Base-by-base conservation (phyloP, 2,888 invertebrate genomes). In the Habrosyne pyritoides region DNA sequence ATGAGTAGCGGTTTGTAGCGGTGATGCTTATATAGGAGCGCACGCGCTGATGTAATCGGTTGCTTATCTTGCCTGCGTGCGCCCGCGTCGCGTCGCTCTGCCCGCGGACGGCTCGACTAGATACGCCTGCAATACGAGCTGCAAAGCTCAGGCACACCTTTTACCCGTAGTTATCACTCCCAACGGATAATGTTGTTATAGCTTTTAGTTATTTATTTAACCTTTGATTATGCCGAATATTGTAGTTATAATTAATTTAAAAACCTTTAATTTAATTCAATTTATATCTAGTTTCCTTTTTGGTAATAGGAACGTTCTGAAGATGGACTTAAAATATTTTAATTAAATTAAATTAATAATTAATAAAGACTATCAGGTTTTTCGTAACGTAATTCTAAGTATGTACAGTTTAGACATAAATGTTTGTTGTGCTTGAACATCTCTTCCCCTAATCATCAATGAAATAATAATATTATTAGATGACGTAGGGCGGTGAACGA, bases 1-100 rank as follows among this genome's bases (percentile, higher is more conserved):
- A 89, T 92, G 91, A 89, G 74, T 71, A 54, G 52, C 51, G 59
- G 57, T 53, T 61, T 42, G 59, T 65, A 61, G 71, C 58, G 69
- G 67, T 62, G 66, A 60, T 55, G 64, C 64, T 84, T 90, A 73
- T 90, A 91, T 90, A 89, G 63, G 54, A 55, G 57, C 54, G 52
- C 47, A 24, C 67, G 56, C 66, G 49, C 87, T 91, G 90, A 91
- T 91, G 90, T 89, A 90, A 90, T 68, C 61, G 26, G 14, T 47
- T 55, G 69, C 75, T 83, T 87, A 88, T 86, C 89, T 90, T 89
- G 83, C 87, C 57, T 52, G 69, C 71, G 64, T 70, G 63, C 60
- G 73, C 69, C 61, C 62, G 60, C 52, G 48, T 62, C 50, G 53
- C 47, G 49, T 26, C 47, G 66, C 36, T 42, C 2, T 14, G 7